phyloP scores from a whole-genome alignment of 2,113 vertebrate genomes.

The Rhinolophus sinicus region DNA sequence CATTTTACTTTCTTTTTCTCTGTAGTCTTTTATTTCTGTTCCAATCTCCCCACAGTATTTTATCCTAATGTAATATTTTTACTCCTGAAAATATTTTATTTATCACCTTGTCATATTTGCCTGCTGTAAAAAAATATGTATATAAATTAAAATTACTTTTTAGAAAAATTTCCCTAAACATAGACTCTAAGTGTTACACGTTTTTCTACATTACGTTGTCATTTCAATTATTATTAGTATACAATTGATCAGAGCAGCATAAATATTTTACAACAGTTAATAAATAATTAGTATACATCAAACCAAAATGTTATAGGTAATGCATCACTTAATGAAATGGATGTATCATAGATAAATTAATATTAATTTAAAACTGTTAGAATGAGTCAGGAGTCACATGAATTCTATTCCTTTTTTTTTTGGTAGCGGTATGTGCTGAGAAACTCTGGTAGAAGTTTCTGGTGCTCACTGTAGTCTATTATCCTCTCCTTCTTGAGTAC shows the following conservation, averaged over 20 bases:
- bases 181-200: background rate
- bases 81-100: constrained; percentile 6
- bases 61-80: background rate
- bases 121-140: background rate
- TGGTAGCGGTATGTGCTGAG: background rate
- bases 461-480: background rate
- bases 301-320: background rate
- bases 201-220: background rate
- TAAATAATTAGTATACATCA: background rate
- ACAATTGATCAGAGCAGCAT: background rate
- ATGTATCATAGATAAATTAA: background rate
- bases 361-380: constrained; percentile 13
- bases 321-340: background rate
- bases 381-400: background rate
- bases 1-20: background rate
- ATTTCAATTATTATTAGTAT: background rate
- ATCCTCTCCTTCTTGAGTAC: background rate
- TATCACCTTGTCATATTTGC: background rate
- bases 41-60: background rate
- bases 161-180: background rate
- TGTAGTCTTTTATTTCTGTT: background rate
- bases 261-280: background rate
- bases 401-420: background rate
- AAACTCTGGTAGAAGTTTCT: background rate
- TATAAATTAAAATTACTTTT: constrained; percentile 7